These are phyloP conservation scores for Lampropteryx suffumata DNA, from an alignment of 2,888 invertebrate species.

Conservation along the genomic window DNA sequence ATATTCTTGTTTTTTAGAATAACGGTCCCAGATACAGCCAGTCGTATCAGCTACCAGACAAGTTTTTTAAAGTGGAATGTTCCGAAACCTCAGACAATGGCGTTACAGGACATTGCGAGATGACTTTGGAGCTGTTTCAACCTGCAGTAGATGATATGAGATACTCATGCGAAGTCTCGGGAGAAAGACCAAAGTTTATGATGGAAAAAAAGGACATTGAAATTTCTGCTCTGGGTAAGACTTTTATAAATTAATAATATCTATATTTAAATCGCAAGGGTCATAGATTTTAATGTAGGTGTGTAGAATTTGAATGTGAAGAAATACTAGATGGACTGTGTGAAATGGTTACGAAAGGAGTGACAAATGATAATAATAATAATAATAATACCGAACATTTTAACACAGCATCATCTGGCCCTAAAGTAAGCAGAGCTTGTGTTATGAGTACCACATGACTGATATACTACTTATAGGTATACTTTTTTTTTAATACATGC, in stretches of 20 bases:
- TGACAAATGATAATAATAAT: too few species aligned
- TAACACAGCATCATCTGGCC: too few species aligned
- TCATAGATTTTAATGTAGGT: too few species aligned
- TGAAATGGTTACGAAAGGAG: too few species aligned
- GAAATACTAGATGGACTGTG: too few species aligned
- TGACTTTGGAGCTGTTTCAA: slow-evolving; percentile 49
- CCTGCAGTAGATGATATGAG: slow-evolving; percentile 45
- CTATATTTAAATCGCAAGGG: too few species aligned
- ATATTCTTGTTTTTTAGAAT: slow-evolving; percentile 24
- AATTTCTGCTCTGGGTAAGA: slow-evolving; percentile 57
- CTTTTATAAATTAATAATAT: background rate
- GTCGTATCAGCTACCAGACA: slow-evolving; percentile 41
- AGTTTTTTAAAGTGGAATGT: slow-evolving; percentile 50
- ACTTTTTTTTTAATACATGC: too few species aligned
- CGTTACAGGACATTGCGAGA: slow-evolving; percentile 49
- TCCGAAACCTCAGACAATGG: slow-evolving; percentile 34
- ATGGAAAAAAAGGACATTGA: slow-evolving; percentile 46
- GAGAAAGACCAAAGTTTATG: slow-evolving; percentile 63
- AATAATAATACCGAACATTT: too few species aligned
- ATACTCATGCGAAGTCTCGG: slow-evolving; percentile 66
- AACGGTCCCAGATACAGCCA: slow-evolving; percentile 41
- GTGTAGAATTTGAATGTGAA: too few species aligned
- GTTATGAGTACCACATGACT: too few species aligned
- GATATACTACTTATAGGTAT: too few species aligned
- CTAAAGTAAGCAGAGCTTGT: too few species aligned